phyloP scores from a whole-genome alignment of 2,797 vertebrate species.

The Channallabes apus region DNA sequence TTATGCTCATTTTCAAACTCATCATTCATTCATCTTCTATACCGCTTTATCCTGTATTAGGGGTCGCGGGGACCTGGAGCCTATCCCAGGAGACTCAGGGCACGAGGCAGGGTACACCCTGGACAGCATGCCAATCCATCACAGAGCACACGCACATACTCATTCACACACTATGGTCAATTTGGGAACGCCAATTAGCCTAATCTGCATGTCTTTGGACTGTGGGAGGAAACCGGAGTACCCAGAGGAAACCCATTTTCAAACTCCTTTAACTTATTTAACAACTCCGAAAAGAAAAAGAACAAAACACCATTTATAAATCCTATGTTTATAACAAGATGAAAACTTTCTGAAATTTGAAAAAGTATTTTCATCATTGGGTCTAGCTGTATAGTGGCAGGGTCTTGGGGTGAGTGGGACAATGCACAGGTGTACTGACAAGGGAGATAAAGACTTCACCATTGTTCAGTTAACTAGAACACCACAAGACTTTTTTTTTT shows the following conservation, averaged over 20 bases:
- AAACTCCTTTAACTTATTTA: conserved; percentile 25
- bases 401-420: conserved; percentile 57
- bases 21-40: too few relatives aligned
- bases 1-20: conserved; percentile 54
- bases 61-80: too few relatives aligned
- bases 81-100: too few relatives aligned
- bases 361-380: conserved; percentile 27
- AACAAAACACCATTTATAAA: conserved; percentile 2
- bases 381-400: conserved; percentile 32
- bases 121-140: too few relatives aligned
- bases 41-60: too few relatives aligned
- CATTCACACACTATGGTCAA: too few relatives aligned
- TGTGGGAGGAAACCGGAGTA: too few relatives aligned
- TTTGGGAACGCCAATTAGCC: too few relatives aligned
- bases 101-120: too few relatives aligned
- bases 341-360: conserved; percentile 20
- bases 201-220: too few relatives aligned
- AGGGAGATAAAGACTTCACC: conserved; percentile 56
- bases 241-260: too few relatives aligned
- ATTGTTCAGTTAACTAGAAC: conserved; percentile 58
- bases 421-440: conserved; percentile 60
- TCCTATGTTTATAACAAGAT: conserved; percentile 17
- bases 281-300: conserved; percentile 9
- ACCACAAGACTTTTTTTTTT: conserved; percentile 41
- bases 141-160: too few relatives aligned